A percentile compares a stretch with the other conserved stretches of the same genome.
Evolutionary conservation across 2,888 invertebrate species (phyloP).

Genomic region (Stenodema calcarata): DNA sequence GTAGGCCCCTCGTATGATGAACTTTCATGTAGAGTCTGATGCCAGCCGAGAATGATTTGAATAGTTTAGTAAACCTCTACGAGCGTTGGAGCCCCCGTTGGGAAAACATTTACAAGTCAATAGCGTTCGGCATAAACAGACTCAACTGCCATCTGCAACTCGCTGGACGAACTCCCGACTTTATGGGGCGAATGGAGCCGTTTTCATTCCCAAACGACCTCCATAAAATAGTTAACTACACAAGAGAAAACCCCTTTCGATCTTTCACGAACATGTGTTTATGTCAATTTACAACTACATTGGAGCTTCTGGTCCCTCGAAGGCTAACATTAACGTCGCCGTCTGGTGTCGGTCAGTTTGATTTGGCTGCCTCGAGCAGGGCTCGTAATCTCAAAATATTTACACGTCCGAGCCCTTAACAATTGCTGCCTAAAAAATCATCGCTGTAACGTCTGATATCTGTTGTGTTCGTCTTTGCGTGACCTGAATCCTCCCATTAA

Average conservation of each 20-base stretch:
- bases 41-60: too few relatives aligned
- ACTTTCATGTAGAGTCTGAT: too few relatives aligned
- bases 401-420: background rate
- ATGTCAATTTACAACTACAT: background rate
- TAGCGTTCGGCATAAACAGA: slow-evolving; percentile 32
- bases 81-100: slow-evolving; percentile 23
- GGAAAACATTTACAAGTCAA: slow-evolving; percentile 35
- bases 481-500: too few relatives aligned
- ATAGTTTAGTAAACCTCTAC: too few relatives aligned
- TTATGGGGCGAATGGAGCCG: slow-evolving; percentile 20
- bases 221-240: background rate
- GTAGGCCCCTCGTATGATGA: too few relatives aligned
- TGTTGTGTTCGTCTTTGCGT: too few relatives aligned
- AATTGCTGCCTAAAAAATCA: too few relatives aligned
- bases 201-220: background rate
- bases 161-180: background rate
- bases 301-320: background rate
- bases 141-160: slow-evolving; percentile 29
- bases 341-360: background rate
- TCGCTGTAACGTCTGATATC: too few relatives aligned
- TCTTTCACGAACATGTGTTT: background rate
- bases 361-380: background rate
- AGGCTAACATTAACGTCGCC: background rate
- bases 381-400: background rate
- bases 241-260: background rate